Evolutionary conservation across 2,888 invertebrate species (phyloP), one percentile per base, ranked within the genome.

Genomic region (Pollenia labialis): DNA sequence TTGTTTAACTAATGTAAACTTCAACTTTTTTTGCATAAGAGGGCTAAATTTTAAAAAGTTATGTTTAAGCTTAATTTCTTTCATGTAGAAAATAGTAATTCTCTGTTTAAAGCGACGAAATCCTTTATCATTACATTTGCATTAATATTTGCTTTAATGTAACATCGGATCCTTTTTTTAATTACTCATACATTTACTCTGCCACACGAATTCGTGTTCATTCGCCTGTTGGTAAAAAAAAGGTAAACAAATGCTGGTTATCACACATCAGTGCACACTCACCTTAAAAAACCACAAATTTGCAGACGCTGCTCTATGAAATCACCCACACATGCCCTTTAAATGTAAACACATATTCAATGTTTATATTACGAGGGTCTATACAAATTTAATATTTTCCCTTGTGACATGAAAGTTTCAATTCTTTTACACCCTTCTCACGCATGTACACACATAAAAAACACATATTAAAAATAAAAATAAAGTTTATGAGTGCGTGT

Each of bases 311-410:
- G 32, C n/a, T 6, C 58, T 48, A 1, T 46, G 48, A 72, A 46
- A 58, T 12, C 44, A 14, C 71, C 18, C 56, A 71, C 54, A 56
- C 42, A 40, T 8, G 54, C 52, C 16, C 16, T 52, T 52, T 52
- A 6, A 18, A 23, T 56, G n/a, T 32, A 60, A 32, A 40, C 40
- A 50, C 40, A 10, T 32, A 32, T 32, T 23, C 32, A 0, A 6
- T 32, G 32, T 32, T 32, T 32, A 32, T 32, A 32, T 6, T 32
- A 32, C 32, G 32, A 32, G 32, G 32, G 32, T 32, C 32, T 32
- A 6, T 6, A 32, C 32, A 32, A 32, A 32, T 32, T 32, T 32
- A 32, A 32, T 32, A 32, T 32, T 32, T 32, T 32, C 6, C 32
- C 6, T 32, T 32, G 0, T 4, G 4, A 32, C n/a, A 14, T 48